phyloP scores from a whole-genome alignment of 1,140 invertebrate species.

The Drosophila pruinosa region DNA sequence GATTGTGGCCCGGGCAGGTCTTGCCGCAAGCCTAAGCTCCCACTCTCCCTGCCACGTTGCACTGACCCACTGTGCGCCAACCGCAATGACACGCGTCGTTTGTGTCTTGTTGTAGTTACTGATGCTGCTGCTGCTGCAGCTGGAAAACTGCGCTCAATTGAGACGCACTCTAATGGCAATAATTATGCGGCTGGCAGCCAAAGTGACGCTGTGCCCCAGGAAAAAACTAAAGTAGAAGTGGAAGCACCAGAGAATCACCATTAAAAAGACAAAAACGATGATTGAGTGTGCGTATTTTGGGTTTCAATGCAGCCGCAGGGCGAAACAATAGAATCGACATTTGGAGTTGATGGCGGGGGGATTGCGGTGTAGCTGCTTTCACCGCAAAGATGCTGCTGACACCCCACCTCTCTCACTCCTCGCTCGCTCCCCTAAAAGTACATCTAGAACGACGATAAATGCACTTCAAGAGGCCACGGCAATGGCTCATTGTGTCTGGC shows the following conservation, averaged over 20 bases:
- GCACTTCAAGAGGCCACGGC: slow-evolving; percentile 67
- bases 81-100: slow-evolving; percentile 78
- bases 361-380: slow-evolving; percentile 32
- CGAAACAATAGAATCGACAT: slow-evolving; percentile 10
- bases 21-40: slow-evolving; percentile 15
- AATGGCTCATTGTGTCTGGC: slow-evolving; percentile 74
- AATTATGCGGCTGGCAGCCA: slow-evolving; percentile 67
- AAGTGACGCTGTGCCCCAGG: slow-evolving; percentile 22
- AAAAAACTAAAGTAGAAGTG: background rate
- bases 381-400: slow-evolving; percentile 57
- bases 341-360: background rate
- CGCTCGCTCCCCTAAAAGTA: slow-evolving; percentile 2
- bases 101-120: slow-evolving; percentile 37
- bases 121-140: slow-evolving; percentile 1
- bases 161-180: slow-evolving; percentile 78
- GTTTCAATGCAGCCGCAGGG: slow-evolving; percentile 63
- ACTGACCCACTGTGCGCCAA: slow-evolving; percentile 59
- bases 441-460: slow-evolving; percentile 75
- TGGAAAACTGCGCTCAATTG: slow-evolving; percentile 61
- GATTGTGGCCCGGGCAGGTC: slow-evolving; percentile 55
- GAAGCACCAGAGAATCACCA: slow-evolving; percentile 47
- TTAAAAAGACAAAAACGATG: slow-evolving; percentile 79
- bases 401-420: background rate
- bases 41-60: background rate
- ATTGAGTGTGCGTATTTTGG: slow-evolving; percentile 79